These are phyloP conservation scores for Monomorium pharaonis DNA, from an alignment of 1,140 invertebrate genomes.

Conservation along the genomic window DNA sequence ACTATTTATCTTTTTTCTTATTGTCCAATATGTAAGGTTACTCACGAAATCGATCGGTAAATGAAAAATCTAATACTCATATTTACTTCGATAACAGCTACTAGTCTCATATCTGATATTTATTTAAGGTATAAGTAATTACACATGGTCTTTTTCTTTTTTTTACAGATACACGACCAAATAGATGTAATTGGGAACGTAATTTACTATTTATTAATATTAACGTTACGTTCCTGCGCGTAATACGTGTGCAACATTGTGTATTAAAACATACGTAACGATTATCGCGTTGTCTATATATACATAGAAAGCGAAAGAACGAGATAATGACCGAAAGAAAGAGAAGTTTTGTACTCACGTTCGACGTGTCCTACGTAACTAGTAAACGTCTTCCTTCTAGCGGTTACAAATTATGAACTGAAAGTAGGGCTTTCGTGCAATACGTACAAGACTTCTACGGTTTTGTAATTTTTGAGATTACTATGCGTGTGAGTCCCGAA, in stretches of 20 bases:
- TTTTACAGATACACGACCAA: conserved; percentile 73
- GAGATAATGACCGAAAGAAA: background rate
- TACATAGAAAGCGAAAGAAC: background rate
- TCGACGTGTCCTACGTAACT: conserved; percentile 77
- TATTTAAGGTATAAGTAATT: conserved; percentile 67
- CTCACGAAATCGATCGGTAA: background rate
- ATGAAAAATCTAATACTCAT: conserved; percentile 32
- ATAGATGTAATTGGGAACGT: conserved; percentile 72
- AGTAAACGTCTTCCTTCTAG: conserved; percentile 80
- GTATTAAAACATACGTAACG: conserved; percentile 62
- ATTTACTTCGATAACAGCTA: conserved; percentile 79
- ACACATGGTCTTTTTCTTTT: conserved; percentile 64
- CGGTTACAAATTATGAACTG: conserved; percentile 68
- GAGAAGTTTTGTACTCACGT: conserved; percentile 76
- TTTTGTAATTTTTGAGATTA: conserved; percentile 72
- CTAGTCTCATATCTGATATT: conserved; percentile 80
- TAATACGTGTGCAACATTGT: conserved; percentile 61
- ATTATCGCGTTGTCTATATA: conserved; percentile 51
- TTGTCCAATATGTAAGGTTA: background rate
- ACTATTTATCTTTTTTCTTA: background rate
- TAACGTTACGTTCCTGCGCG: conserved; percentile 58
- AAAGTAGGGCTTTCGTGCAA: conserved; percentile 75
- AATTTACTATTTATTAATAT: conserved; percentile 69
- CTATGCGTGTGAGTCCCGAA: conserved; percentile 49
- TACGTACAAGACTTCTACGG: conserved; percentile 75